Evolutionary conservation across 30 jellyfish, hydroid and myxozoan species (phyloP), one percentile per base, ranked within the genome.

Genomic region (Sanderia malayensis): DNA sequence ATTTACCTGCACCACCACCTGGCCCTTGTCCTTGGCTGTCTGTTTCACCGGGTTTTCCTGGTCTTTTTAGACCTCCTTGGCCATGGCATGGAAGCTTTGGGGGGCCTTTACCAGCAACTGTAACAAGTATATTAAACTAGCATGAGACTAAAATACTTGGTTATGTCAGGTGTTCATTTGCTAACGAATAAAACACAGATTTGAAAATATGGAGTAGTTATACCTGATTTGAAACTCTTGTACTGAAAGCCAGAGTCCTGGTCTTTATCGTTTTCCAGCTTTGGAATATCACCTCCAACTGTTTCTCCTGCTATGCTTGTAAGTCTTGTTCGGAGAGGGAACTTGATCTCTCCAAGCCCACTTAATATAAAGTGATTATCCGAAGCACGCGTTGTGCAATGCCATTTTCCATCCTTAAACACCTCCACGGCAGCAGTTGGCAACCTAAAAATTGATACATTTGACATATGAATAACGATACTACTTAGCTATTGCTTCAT

Each of bases 281-380:
- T 55, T 32, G 68, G 67, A n/a, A 89, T 75, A 17, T 84, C 82
- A 9, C 86, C 86, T 2, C 97, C 97, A 53, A 83, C 77, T 1
- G 92, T 78, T 61, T 89, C 94, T 22, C 97, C 97, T 22, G 97
- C 66, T 7, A 89, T 31, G 37, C 96, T 66, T 9, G 97, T 89
- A 4, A 90, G 44, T 63, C 97, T 46, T 15, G 90, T 86, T 31
- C 81, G 58, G 52, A 89, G 52, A 0, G 97, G 97, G 31, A 76
- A 76, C 20, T 47, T 60, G 26, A 83, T 74, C 41, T 60, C 53
- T n/a, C 90, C 88, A 24, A 67, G 77, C 4, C 90, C 92, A 55
- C 55, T 79, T 71, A 74, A 47, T 22, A 68, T 44, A 53, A 80
- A 89, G 61, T 73, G 86, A 58, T 89, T 89, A 37, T 89, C 94